Conservation (phyloP, 2,888 invertebrate species). For the Protonemura montana region DNA sequence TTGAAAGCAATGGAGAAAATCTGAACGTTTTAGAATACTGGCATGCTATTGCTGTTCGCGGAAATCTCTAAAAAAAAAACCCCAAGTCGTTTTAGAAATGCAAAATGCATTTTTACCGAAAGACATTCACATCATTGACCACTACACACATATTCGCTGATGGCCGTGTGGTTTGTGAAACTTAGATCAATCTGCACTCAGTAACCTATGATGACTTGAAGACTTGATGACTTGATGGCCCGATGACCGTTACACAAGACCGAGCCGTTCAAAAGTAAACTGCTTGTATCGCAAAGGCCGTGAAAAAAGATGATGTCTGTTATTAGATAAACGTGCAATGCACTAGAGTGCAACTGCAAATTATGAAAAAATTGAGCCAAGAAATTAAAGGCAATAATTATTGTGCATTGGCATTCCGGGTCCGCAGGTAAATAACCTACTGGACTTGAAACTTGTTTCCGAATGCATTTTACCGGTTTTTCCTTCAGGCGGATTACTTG, state of each 20-base stretch:
- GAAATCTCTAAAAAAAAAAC: no score
- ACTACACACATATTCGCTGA: no score
- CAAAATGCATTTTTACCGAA: no score
- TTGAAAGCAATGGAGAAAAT: neutral
- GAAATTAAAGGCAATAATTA: conserved; percentile 38
- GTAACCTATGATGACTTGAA: no score
- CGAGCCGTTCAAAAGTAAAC: neutral
- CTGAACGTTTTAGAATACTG: neutral
- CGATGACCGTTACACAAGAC: neutral
- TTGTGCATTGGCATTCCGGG: conserved; percentile 34
- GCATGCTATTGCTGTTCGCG: no score
- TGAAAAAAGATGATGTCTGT: conserved; percentile 8
- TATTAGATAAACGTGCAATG: conserved; percentile 25
- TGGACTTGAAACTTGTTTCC: conserved; percentile 34
- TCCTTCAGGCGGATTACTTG: neutral
- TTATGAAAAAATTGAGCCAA: conserved; percentile 9
- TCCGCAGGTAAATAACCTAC: conserved; percentile 21
- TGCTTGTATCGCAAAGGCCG: conserved; percentile 1
- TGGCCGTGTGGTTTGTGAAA: no score
- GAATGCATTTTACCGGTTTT: conserved; percentile 35
- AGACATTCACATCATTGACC: no score
- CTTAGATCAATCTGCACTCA: no score
- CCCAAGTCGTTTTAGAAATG: no score
- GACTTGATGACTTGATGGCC: conserved; percentile 12
- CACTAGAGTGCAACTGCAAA: conserved; percentile 8